Evolutionary conservation across 2,113 vertebrate species (phyloP).

Genomic region (Gadus chalcogrammus): DNA sequence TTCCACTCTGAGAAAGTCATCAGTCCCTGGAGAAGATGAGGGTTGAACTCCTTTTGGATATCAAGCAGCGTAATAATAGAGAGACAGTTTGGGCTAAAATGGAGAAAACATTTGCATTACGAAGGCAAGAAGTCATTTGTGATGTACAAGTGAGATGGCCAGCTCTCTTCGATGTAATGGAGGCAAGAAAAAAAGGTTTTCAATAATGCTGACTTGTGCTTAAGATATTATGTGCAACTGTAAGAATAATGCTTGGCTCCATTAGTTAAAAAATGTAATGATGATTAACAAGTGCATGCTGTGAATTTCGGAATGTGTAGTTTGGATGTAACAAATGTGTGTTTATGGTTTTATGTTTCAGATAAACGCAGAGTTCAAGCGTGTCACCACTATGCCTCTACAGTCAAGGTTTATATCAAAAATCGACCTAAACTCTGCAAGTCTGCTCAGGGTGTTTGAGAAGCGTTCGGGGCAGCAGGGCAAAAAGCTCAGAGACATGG

Average conservation of each 20-base stretch:
- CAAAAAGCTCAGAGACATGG: background rate
- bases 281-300: background rate
- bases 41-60: conserved; percentile 14
- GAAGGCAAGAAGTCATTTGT: conserved; percentile 14
- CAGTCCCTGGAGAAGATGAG: conserved; percentile 14
- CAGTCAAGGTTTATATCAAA: conserved; percentile 11
- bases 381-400: conserved; percentile 22
- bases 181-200: background rate
- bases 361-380: conserved; percentile 20
- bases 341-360: background rate
- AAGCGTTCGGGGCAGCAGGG: conserved; percentile 10
- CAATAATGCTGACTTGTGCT: no score
- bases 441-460: conserved; percentile 15
- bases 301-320: background rate
- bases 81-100: conserved; percentile 12
- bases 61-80: conserved; percentile 21
- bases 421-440: conserved; percentile 9
- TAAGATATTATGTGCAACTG: no score
- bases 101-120: conserved; percentile 18
- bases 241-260: no score
- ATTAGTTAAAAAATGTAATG: no score
- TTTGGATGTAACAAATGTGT: background rate
- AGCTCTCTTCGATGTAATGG: conserved; percentile 18
- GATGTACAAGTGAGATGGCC: conserved; percentile 20
- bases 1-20: conserved; percentile 5